Conservation (phyloP, 2,113 vertebrate genomes). For the Entelurus aequoreus region DNA sequence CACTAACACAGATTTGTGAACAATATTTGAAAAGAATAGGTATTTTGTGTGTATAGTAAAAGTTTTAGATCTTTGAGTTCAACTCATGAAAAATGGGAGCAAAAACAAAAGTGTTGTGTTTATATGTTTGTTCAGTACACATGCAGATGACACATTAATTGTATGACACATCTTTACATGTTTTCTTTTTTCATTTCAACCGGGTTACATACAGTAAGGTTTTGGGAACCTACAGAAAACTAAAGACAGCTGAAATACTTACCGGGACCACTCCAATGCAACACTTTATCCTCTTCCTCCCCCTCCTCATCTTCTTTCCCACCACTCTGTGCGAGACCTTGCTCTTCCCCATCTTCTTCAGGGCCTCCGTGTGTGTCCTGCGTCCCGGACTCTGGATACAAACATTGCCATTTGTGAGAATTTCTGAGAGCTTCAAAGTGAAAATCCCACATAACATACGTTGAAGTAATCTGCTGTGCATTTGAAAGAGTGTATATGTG, state of each 20-base stretch:
- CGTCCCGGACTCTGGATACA: slow-evolving; percentile 55
- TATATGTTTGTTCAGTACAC: not conserved
- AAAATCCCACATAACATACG: not conserved
- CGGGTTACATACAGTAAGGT: too few relatives aligned
- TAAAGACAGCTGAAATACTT: slow-evolving; percentile 5
- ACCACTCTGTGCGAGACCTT: slow-evolving; percentile 23
- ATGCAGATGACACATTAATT: not conserved
- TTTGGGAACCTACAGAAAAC: too few relatives aligned
- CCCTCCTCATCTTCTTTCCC: slow-evolving; percentile 51
- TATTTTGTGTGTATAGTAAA: too few relatives aligned
- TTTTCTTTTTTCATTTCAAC: too few relatives aligned
- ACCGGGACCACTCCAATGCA: slow-evolving; percentile 85
- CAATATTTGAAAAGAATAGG: too few relatives aligned
- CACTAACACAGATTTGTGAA: too few relatives aligned
- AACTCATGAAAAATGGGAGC: too few relatives aligned
- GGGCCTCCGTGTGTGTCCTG: slow-evolving; percentile 52
- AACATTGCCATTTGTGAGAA: not conserved
- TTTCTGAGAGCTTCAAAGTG: not conserved
- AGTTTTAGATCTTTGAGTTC: too few relatives aligned
- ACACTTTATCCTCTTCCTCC: slow-evolving; percentile 45
- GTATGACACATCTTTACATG: too few relatives aligned
- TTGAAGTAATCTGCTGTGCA: not conserved
- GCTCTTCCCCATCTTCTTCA: slow-evolving; percentile 48
- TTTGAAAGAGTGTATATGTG: not conserved
- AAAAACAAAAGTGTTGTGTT: too few relatives aligned